Evolutionary conservation across 2,113 vertebrate species (phyloP).

Genomic region (Echinops telfairi): DNA sequence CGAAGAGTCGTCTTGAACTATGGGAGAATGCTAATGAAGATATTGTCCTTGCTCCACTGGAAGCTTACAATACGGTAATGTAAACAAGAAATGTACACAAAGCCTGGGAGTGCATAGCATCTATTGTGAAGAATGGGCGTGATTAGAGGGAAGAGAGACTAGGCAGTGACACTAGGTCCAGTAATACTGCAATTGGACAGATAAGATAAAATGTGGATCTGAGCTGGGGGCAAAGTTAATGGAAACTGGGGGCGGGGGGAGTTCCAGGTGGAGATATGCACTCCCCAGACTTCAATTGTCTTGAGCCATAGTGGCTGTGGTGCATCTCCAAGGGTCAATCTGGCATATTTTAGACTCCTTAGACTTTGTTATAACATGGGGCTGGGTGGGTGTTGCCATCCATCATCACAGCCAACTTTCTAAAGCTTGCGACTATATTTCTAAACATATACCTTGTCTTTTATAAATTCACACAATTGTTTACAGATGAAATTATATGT

Average conservation of each 20-base stretch:
- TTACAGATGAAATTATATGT: no score
- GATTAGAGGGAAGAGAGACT: background rate
- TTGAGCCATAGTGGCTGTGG: no score
- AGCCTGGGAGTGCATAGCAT: background rate
- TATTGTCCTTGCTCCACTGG: background rate
- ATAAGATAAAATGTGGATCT: background rate
- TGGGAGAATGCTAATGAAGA: background rate
- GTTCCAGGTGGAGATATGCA: no score
- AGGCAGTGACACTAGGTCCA: background rate
- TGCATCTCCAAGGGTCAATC: background rate
- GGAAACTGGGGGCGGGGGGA: background rate
- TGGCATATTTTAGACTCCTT: background rate
- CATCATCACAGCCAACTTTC: background rate
- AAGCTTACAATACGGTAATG: background rate
- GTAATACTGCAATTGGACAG: background rate
- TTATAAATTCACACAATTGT: no score
- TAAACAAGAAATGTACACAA: constrained; percentile 11
- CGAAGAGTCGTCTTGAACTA: background rate
- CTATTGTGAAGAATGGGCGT: background rate
- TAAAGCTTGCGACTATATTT: background rate
- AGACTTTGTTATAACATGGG: background rate
- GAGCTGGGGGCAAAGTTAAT: background rate
- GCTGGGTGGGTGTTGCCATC: background rate
- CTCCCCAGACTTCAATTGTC: background rate
- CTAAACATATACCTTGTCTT: no score